These are phyloP conservation scores for Alcedo quadribrachys DNA, from an alignment of 2,797 vertebrate genomes.

Conservation along the genomic window DNA sequence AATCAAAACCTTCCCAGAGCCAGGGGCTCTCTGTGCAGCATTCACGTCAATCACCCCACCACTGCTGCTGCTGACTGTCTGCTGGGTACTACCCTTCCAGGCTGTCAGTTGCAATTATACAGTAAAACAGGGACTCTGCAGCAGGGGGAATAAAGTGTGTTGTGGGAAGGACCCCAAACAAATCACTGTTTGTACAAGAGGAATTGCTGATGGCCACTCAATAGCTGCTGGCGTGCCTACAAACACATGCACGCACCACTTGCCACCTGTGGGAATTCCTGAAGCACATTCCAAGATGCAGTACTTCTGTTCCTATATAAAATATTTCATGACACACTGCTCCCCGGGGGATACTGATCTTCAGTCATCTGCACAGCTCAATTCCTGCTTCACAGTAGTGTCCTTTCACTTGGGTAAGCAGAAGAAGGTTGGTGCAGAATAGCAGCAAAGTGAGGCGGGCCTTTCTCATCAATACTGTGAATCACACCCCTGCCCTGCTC, in stretches of 20 bases:
- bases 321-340: not conserved
- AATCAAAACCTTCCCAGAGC: not conserved
- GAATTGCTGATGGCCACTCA: not conserved
- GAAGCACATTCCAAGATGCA: not conserved
- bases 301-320: not conserved
- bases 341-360: fast-evolving
- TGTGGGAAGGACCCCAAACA: slow-evolving; percentile 6
- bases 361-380: fast-evolving
- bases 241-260: fast-evolving
- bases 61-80: not conserved
- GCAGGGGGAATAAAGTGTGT: not conserved
- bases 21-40: not conserved
- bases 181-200: slow-evolving; percentile 3
- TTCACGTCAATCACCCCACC: not conserved
- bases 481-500: not conserved
- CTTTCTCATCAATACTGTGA: not conserved
- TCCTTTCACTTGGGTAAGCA: not conserved
- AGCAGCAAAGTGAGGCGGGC: not conserved
- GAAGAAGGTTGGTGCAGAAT: not conserved
- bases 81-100: not conserved
- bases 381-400: not conserved
- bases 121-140: not conserved
- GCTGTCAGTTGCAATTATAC: not conserved
- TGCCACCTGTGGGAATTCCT: not conserved
- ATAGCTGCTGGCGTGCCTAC: not conserved